Conservation (phyloP, 2,797 vertebrate genomes). For the Halcyon badia region DNA sequence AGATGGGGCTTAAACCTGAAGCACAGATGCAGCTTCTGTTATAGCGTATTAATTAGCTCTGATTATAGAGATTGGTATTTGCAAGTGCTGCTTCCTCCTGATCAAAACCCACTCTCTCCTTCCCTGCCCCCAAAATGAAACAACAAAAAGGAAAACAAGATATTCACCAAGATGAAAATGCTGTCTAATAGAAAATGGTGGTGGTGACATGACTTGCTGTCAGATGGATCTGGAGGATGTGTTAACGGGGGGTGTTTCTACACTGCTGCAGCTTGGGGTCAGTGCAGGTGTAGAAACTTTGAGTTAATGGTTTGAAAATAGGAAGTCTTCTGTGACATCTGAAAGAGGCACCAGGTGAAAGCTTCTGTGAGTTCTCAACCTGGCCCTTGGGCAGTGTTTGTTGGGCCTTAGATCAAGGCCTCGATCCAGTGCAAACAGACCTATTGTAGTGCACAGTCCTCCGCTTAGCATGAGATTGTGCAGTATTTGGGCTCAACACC, state of each 20-base stretch:
- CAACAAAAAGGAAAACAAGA: not conserved
- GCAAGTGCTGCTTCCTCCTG: not conserved
- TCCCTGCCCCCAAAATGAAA: not conserved
- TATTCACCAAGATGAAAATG: not conserved
- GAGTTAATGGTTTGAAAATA: not conserved
- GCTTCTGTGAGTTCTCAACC: not conserved
- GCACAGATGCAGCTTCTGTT: not conserved
- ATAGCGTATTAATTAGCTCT: not conserved
- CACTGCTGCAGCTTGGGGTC: not conserved
- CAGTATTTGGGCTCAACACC: not conserved
- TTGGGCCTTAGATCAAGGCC: not conserved
- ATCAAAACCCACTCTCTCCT: not conserved
- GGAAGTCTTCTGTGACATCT: accelerated
- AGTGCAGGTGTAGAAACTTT: not conserved
- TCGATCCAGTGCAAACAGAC: not conserved
- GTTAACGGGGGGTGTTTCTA: not conserved
- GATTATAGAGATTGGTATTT: not conserved
- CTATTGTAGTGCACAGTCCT: not conserved
- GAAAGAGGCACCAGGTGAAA: not conserved
- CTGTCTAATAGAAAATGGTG: not conserved
- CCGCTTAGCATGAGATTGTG: not conserved
- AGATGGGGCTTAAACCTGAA: not conserved
- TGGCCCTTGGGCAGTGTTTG: not conserved
- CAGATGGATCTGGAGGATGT: not conserved
- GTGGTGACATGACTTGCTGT: accelerated